Conservation (phyloP, 2,888 invertebrate species). For the Mesochorus sp. region DNA sequence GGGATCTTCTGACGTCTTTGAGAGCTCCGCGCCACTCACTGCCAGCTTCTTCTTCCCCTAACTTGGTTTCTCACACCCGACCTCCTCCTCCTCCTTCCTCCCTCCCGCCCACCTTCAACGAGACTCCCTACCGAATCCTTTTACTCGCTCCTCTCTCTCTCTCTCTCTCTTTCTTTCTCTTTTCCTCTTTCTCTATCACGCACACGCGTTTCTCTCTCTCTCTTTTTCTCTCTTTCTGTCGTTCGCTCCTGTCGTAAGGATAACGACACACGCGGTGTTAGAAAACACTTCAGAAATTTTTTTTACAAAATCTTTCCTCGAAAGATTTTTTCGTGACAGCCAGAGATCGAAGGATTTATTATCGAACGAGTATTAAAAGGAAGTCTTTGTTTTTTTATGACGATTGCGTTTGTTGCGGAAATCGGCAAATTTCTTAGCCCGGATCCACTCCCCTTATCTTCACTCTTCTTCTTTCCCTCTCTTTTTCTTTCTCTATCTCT, state of each 20-base stretch:
- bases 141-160: constrained; percentile 50
- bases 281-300: constrained; percentile 14
- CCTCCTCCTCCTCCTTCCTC: constrained; percentile 55
- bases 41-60: constrained; percentile 64
- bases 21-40: constrained; percentile 60
- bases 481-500: background rate
- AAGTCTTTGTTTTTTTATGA: background rate
- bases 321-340: no score
- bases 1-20: constrained; percentile 60
- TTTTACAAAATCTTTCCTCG: no score
- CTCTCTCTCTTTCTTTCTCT: constrained; percentile 44
- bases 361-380: no score
- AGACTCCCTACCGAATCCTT: constrained; percentile 59
- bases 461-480: background rate
- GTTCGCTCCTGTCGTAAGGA: constrained; percentile 38
- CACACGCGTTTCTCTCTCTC: constrained; percentile 45
- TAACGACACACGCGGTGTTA: constrained; percentile 18
- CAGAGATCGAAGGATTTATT: no score
- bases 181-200: constrained; percentile 19
- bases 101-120: constrained; percentile 38
- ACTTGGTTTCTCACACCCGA: constrained; percentile 58
- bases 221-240: constrained; percentile 24
- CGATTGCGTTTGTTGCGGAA: background rate
- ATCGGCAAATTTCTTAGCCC: background rate
- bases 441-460: background rate